Evolutionary conservation across 2,888 invertebrate genomes (phyloP), one percentile per base, ranked within the genome.

Genomic region (Scaptodrosophila latifasciaeformis): DNA sequence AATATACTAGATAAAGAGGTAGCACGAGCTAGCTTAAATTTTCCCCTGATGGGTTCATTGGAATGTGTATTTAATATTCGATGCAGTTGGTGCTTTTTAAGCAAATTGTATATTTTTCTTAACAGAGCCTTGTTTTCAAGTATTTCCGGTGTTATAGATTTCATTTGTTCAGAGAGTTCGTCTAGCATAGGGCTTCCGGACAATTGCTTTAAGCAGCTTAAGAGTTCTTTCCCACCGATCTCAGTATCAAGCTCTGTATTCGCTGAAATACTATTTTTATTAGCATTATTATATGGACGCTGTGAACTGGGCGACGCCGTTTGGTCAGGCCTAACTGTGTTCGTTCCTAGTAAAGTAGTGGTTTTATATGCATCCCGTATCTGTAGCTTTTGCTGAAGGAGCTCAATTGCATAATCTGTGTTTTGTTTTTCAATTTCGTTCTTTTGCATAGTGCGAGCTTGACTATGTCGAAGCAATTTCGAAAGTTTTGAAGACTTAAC

Each of bases 71-170:
- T 68, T 27, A 85, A 58, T 34, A 81, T 70, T 3, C 84, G 78
- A 57, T 85, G 83, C 2, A 86, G 57, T 52, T 86, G 85, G 46
- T 85, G 84, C 49, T 85, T 84, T 30, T 85, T 86, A 10, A 86
- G 69, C 27, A 72, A 66, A 40, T 82, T 83, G 52, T 85, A 86
- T 2, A 86, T 78, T 55, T 80, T 81, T 24, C 92, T 93, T 48
- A 94, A 86, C 19, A 92, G 88, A 76, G 90, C 91, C 70, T 93
- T 89, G 83, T 94, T 92, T 7, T 92, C 92, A 48, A 94, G 86
- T 46, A 94, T 88, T 72, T 92, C 91, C 48, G 91, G 91, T 67
- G 93, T 91, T 53, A 93, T 90, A 82, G 89, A 89, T 62, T 93
- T 91, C 0, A 69, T 10, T 53, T 91, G 88, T 13, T 81, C 40